Evolutionary conservation across 2,888 invertebrate genomes (phyloP).

Genomic region (Gisinianus flammeolus): DNA sequence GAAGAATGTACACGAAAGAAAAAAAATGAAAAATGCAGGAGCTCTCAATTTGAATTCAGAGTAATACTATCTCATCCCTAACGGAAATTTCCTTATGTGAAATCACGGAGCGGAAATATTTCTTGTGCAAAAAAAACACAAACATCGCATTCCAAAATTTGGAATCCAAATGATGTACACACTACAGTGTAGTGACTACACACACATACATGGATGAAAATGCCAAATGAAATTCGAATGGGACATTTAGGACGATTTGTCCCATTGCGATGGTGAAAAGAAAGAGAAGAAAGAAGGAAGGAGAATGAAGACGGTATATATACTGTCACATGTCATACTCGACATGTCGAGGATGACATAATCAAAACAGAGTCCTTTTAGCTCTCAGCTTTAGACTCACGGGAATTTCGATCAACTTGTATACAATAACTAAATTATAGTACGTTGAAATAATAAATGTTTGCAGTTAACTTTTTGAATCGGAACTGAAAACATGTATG

Average conservation of each 20-base stretch:
- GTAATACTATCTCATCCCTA: not conserved
- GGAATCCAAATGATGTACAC: not conserved
- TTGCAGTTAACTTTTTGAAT: not conserved
- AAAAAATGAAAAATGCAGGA: not conserved
- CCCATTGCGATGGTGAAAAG: not conserved
- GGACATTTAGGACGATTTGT: no score
- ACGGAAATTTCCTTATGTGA: no score
- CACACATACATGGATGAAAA: no score
- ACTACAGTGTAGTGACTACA: not conserved
- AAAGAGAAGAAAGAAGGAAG: no score
- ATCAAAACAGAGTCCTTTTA: not conserved
- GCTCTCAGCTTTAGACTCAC: not conserved
- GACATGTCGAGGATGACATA: not conserved
- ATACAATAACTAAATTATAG: no score
- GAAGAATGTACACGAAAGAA: not conserved
- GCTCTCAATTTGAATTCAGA: not conserved
- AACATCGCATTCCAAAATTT: not conserved
- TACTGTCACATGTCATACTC: not conserved
- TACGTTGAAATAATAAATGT: no score
- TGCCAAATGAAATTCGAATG: no score
- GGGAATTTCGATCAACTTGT: no score
- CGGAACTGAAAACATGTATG: not conserved
- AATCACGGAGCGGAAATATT: not conserved
- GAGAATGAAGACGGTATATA: no score
- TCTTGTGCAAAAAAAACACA: not conserved